Evolutionary conservation across 2,113 vertebrate species (phyloP).

Genomic region (Glaucidium brasilianum): DNA sequence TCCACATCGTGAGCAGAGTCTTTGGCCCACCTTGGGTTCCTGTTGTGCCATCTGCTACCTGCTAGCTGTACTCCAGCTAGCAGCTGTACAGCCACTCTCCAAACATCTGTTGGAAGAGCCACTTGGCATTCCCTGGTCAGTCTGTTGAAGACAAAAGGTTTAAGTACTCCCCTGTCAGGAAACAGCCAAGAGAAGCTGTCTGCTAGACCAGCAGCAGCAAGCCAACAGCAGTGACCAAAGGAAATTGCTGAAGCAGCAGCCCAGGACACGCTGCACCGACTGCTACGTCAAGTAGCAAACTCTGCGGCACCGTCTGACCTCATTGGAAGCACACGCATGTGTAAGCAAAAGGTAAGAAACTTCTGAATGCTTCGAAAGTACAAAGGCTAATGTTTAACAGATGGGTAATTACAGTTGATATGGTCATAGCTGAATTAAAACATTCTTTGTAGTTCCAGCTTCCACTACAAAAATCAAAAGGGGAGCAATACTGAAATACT

Average conservation of each 20-base stretch:
- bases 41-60: not conserved
- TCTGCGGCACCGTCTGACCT: not conserved
- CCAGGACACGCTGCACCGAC: not conserved
- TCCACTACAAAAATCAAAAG: not conserved
- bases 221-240: not conserved
- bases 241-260: not conserved
- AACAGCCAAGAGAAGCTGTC: not conserved
- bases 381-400: not conserved
- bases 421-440: not conserved
- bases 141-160: not conserved
- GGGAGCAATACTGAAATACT: not conserved
- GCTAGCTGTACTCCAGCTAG: not conserved
- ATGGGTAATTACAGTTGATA: not conserved
- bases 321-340: not conserved
- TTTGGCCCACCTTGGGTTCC: not conserved
- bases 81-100: not conserved
- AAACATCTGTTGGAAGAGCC: not conserved
- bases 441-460: not conserved
- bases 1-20: not conserved
- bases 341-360: not conserved
- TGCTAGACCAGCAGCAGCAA: not conserved
- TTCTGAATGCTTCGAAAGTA: not conserved
- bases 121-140: not conserved
- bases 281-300: accelerated
- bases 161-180: not conserved